Conservation (phyloP, 2,113 vertebrate genomes). For the Pelobates fuscus region DNA sequence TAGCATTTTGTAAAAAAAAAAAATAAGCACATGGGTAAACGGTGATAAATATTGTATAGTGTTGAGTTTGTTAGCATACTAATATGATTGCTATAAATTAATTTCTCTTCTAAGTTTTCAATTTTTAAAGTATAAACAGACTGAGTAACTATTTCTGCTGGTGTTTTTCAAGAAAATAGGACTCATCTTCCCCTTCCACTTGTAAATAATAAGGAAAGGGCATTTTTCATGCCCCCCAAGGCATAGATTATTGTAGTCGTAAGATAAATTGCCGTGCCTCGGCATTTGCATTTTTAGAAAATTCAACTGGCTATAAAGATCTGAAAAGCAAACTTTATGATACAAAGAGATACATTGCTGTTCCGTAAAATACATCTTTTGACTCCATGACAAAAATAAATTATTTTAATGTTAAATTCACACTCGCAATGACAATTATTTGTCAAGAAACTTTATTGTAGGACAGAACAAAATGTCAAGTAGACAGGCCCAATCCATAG, state of each 20-base stretch:
- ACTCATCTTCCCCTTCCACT: slow-evolving; percentile 1
- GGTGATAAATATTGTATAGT: background rate
- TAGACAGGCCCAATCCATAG: no score
- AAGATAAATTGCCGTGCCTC: background rate
- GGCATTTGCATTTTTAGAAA: slow-evolving; percentile 3
- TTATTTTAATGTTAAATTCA: no score
- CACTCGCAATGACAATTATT: no score
- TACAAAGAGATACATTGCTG: background rate
- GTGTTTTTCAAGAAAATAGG: background rate
- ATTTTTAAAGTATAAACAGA: background rate
- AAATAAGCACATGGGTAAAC: background rate
- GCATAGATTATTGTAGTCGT: background rate
- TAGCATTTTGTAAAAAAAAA: slow-evolving; percentile 1
- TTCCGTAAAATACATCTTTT: background rate
- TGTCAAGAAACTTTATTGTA: no score
- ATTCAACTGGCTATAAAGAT: slow-evolving; percentile 6
- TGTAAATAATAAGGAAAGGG: background rate
- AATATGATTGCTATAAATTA: background rate
- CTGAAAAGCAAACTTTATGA: slow-evolving; percentile 2
- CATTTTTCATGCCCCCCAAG: background rate
- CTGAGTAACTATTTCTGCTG: background rate
- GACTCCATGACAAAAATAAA: no score
- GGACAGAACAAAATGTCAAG: no score
- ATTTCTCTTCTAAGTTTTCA: background rate
- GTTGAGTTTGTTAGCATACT: background rate